These are phyloP conservation scores for Carassius carassius DNA, from an alignment of 2,113 vertebrate species.

Conservation along the genomic window DNA sequence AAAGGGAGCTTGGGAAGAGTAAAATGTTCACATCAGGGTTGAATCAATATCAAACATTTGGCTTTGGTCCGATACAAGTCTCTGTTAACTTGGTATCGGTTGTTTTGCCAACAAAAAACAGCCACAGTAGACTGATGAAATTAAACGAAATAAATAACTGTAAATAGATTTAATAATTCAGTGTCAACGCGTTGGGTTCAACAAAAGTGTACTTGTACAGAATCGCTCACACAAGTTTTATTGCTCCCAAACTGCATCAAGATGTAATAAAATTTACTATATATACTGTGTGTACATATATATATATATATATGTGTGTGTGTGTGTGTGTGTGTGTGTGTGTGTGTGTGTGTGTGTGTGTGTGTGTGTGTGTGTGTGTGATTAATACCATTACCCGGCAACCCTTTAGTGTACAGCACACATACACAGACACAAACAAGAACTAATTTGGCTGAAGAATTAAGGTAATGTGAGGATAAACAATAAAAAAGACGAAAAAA, in stretches of 20 bases:
- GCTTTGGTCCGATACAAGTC: not conserved
- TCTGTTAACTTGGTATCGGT: not conserved
- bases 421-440: not conserved
- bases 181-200: not conserved
- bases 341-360: too few relatives aligned
- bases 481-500: not conserved
- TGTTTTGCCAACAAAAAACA: not conserved
- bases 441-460: not conserved
- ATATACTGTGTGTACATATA: too few relatives aligned
- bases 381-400: not conserved
- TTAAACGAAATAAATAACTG: not conserved
- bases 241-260: not conserved
- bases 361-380: too few relatives aligned
- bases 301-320: too few relatives aligned
- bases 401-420: too few relatives aligned
- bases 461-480: not conserved
- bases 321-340: too few relatives aligned
- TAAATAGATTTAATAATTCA: conserved; percentile 17
- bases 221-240: not conserved
- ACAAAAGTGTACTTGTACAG: not conserved
- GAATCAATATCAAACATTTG: not conserved
- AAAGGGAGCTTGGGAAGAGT: not conserved
- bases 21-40: not conserved
- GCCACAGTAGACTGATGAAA: not conserved
- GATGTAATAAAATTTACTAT: too few relatives aligned